Evolutionary conservation across 2,888 invertebrate genomes (phyloP).

Genomic region (Graphium colonna): DNA sequence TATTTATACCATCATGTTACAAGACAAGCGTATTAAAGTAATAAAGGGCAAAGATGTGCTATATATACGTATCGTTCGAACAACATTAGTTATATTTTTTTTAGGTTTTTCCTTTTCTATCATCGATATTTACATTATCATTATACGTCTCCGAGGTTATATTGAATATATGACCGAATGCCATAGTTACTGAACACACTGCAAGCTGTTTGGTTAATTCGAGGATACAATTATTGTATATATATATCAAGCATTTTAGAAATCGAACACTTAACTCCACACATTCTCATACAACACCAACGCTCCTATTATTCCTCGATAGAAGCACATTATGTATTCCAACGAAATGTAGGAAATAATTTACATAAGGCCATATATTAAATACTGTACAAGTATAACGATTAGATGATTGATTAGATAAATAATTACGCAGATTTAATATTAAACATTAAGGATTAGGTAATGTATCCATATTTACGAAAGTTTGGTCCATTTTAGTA

Average conservation of each 20-base stretch:
- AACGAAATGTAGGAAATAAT: constrained; percentile 67
- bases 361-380: constrained; percentile 78
- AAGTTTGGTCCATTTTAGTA: constrained; percentile 79
- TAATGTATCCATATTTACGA: constrained; percentile 75
- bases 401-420: constrained; percentile 75
- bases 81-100: constrained; percentile 45
- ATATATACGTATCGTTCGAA: constrained; percentile 47
- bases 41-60: constrained; percentile 66
- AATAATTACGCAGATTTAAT: constrained; percentile 68
- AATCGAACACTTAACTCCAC: constrained; percentile 45
- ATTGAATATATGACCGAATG: constrained; percentile 55
- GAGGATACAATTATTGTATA: constrained; percentile 44
- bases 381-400: constrained; percentile 77
- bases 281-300: constrained; percentile 51
- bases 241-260: constrained; percentile 49
- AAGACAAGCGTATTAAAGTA: constrained; percentile 73
- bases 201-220: constrained; percentile 55
- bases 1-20: constrained; percentile 67
- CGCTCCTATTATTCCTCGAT: constrained; percentile 45
- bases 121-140: constrained; percentile 54
- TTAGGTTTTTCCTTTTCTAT: neutral
- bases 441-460: constrained; percentile 70
- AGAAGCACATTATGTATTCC: constrained; percentile 58
- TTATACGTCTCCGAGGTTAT: constrained; percentile 40
- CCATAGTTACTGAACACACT: constrained; percentile 48